Percentiles rank a stretch among this genome's conserved stretches.
Conservation (phyloP, 2,888 invertebrate species). For the Pristionchus maxplancki region DNA sequence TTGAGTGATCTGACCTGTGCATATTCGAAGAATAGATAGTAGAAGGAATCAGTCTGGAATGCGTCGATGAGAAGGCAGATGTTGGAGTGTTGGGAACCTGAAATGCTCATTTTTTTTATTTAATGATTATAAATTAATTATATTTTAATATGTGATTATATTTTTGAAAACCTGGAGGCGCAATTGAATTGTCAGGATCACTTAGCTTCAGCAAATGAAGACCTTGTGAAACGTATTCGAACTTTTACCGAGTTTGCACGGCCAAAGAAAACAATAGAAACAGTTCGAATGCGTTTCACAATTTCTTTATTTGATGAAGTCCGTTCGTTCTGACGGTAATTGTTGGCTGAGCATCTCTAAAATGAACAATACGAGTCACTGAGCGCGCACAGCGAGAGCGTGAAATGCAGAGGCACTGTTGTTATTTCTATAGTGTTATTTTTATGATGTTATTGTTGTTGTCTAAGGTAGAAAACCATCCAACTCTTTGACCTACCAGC, state of each 20-base stretch:
- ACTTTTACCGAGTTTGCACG: too few species aligned
- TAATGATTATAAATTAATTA: not conserved
- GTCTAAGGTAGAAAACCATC: too few species aligned
- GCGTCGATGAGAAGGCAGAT: slow-evolving; percentile 73
- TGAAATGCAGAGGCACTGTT: too few species aligned
- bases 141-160: not conserved
- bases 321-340: too few species aligned
- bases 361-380: too few species aligned
- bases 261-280: too few species aligned
- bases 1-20: slow-evolving; percentile 71
- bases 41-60: slow-evolving; percentile 66
- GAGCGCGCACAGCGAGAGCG: too few species aligned
- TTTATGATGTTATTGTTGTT: too few species aligned
- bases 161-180: not conserved
- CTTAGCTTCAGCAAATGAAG: not conserved
- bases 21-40: slow-evolving; percentile 73
- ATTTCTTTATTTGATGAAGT: not conserved
- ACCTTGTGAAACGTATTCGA: not conserved
- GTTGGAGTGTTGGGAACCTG: slow-evolving; percentile 64
- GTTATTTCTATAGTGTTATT: too few species aligned
- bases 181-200: not conserved
- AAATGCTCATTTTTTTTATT: not conserved
- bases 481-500: too few species aligned
- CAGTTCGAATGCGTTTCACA: not conserved
- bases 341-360: too few species aligned